Conservation (phyloP, 2,113 vertebrate genomes). For the Capra hircus region DNA sequence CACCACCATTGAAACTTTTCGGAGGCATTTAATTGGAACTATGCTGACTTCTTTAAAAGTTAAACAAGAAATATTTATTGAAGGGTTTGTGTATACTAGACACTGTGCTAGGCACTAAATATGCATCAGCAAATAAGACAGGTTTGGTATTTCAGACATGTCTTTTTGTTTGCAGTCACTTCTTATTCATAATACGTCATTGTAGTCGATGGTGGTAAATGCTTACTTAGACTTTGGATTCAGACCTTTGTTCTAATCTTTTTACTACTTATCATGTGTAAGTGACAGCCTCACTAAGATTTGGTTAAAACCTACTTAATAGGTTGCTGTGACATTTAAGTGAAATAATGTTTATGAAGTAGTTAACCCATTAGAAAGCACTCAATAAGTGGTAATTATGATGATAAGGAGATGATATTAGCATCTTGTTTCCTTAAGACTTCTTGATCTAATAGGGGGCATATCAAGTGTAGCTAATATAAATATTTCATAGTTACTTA, state of each 20-base stretch:
- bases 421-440: conserved; percentile 3
- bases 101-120: neutral
- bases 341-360: conserved; percentile 1
- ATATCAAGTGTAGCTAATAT: neutral
- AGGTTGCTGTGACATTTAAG: neutral
- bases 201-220: neutral
- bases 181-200: neutral
- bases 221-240: neutral
- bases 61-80: neutral
- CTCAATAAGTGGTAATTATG: neutral
- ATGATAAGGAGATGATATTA: neutral
- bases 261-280: neutral
- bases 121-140: neutral
- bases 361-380: neutral
- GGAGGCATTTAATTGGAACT: neutral
- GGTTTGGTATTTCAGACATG: neutral
- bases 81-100: neutral
- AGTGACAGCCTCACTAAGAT: neutral
- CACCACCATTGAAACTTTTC: neutral
- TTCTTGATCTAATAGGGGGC: neutral
- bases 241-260: conserved; percentile 18
- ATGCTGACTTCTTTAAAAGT: neutral
- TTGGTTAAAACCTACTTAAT: conserved; percentile 9
- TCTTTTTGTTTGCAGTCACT: neutral
- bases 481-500: neutral